Conservation (phyloP, 1,140 invertebrate genomes). For the Cylas formicarius region DNA sequence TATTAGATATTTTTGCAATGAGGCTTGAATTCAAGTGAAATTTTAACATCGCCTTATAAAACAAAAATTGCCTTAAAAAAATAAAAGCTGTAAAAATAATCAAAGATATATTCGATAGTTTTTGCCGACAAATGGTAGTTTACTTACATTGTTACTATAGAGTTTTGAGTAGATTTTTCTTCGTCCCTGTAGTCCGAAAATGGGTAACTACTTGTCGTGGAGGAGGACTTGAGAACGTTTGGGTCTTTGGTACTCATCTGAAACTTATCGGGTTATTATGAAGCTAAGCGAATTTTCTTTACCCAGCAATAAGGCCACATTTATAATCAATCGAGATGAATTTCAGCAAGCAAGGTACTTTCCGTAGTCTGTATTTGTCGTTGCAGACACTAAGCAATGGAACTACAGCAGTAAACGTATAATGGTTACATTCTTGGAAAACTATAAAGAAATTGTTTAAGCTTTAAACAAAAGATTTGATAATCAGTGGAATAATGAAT, state of each 20-base stretch:
- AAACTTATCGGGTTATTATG: constrained; percentile 11
- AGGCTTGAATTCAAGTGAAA: constrained; percentile 8
- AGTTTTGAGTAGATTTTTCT: constrained; percentile 44
- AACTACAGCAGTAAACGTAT: no score
- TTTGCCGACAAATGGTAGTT: no score
- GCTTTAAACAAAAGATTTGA: no score
- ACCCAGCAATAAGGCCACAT: no score
- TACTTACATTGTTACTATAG: constrained; percentile 56
- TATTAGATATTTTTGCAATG: constrained; percentile 2
- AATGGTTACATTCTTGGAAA: no score
- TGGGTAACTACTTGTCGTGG: constrained; percentile 10
- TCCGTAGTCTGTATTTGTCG: no score
- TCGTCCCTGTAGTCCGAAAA: constrained; percentile 23
- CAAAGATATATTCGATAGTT: constrained; percentile 7
- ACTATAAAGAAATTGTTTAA: no score
- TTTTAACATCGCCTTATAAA: constrained; percentile 7
- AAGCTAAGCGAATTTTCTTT: no score
- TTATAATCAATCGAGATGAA: no score
- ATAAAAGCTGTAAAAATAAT: constrained; percentile 1
- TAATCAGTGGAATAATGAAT: no score
- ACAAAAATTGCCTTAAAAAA: constrained; percentile 25
- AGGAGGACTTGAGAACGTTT: constrained; percentile 6
- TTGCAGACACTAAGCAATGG: no score
- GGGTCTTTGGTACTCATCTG: constrained; percentile 9
- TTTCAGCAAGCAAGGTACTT: no score